Evolutionary conservation across 2,113 vertebrate genomes (phyloP), one percentile per base, ranked within the genome.

Genomic region (Corythornis vintsioides): DNA sequence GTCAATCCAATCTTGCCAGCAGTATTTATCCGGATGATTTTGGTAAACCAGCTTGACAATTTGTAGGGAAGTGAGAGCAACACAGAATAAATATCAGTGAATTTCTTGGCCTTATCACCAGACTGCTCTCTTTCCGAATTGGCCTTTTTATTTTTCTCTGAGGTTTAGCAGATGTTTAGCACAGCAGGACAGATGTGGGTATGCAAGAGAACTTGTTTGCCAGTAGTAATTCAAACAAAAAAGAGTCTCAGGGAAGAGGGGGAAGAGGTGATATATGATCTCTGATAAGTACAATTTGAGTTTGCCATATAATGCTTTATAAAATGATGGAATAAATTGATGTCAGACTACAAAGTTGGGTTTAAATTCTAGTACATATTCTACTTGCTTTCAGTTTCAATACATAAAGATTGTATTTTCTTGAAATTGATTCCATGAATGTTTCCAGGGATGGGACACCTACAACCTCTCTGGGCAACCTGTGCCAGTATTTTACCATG

Each of bases 31-130:
- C n/a, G 55, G 61, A 75, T 53, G 21, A 45, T 31, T 88, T 88
- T 81, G 42, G 52, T 90, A 75, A 38, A 60, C 56, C 35, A 48
- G 13, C 8, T 64, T 93, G 80, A 94, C 74, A 64, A 47, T 52
- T 18, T 56, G 15, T 38, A 80, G n/a, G 47, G 40, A 95, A 65
- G 14, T 31, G 29, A 81, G 45, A 92, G 21, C 9, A 40, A 7
- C 38, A 38, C 11, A 70, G 57, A 84, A 88, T 65, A 88, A 78
- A 65, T 80, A 90, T 42, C 57, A 61, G 24, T 61, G 35, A 61
- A 88, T 75, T 88, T 86, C 77, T 88, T 95, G 80, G 65, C 65
- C 61, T 77, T 72, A 24, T 86, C 43, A 47, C 61, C 66, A 91
- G 83, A 55, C 5, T 47, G 5, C 12, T 81, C 21, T 81, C 5